These are phyloP conservation scores for Molanna angustata DNA, from an alignment of 2,888 invertebrate species.

Conservation along the genomic window DNA sequence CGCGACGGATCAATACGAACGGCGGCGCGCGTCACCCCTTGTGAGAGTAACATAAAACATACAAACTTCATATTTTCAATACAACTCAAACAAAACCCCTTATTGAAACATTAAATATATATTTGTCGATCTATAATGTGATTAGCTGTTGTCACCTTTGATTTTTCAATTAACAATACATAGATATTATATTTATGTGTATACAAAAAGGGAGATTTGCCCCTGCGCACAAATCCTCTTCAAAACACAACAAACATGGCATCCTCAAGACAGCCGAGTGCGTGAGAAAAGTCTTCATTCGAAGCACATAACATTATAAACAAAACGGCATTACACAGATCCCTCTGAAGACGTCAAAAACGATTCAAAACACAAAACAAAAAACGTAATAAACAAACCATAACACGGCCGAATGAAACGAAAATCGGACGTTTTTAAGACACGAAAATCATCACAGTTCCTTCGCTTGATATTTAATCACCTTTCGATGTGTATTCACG, in stretches of 20 bases:
- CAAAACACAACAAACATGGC: constrained; percentile 30
- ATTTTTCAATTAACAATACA: not conserved
- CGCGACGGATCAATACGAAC: constrained; percentile 42
- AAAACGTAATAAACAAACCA: not conserved
- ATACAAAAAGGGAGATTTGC: not conserved
- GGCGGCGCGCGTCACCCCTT: constrained; percentile 47
- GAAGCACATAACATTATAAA: constrained; percentile 4
- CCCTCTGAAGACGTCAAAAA: constrained; percentile 11
- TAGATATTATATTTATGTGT: not conserved
- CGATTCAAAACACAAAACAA: constrained; percentile 24
- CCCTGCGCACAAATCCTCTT: constrained; percentile 12
- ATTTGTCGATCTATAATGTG: too few relatives aligned
- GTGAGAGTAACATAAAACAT: not conserved
- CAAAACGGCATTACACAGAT: not conserved
- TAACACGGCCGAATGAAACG: not conserved
- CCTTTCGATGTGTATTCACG: not conserved
- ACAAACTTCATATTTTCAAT: not conserved
- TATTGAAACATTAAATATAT: too few relatives aligned
- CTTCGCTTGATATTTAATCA: not conserved
- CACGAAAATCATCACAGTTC: not conserved
- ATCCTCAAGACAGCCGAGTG: constrained; percentile 17
- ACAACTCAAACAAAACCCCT: not conserved
- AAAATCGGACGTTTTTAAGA: not conserved
- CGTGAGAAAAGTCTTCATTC: constrained; percentile 8
- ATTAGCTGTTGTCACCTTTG: not conserved